Conservation (phyloP, 2,113 vertebrate species). For the Poicephalus meyeri region DNA sequence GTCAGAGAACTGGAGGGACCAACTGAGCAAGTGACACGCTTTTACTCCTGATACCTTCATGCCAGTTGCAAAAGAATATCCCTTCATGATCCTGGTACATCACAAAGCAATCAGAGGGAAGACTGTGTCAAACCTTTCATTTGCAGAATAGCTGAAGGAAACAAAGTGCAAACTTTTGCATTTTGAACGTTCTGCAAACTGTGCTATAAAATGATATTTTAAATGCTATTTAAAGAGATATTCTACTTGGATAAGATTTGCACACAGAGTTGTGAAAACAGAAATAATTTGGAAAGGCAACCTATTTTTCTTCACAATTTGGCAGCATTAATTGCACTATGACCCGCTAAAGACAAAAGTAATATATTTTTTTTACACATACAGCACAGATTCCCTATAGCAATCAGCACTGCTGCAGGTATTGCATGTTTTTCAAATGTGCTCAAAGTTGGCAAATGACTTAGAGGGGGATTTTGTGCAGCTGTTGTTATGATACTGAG, state of each 20-base stretch:
- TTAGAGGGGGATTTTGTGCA: slow-evolving; percentile 18
- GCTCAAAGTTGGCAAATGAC: neutral
- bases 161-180: neutral
- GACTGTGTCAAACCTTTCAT: neutral
- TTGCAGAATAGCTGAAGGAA: neutral
- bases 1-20: neutral
- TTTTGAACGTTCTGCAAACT: neutral
- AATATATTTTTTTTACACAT: no score
- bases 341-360: neutral
- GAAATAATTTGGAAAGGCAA: neutral
- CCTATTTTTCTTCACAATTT: neutral
- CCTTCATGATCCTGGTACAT: neutral
- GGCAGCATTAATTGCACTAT: neutral
- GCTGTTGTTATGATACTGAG: slow-evolving; percentile 7
- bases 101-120: neutral
- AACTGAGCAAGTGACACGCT: neutral
- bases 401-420: neutral
- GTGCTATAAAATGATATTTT: neutral
- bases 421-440: neutral
- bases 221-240: neutral
- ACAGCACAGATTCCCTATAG: neutral
- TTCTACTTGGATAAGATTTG: neutral
- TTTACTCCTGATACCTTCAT: neutral
- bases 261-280: neutral
- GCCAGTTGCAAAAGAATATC: neutral